Percentiles rank a stretch among this genome's conserved stretches.
These are phyloP conservation scores for Macrosiphum euphorbiae DNA, from an alignment of 2,888 invertebrate genomes.

Conservation along the genomic window DNA sequence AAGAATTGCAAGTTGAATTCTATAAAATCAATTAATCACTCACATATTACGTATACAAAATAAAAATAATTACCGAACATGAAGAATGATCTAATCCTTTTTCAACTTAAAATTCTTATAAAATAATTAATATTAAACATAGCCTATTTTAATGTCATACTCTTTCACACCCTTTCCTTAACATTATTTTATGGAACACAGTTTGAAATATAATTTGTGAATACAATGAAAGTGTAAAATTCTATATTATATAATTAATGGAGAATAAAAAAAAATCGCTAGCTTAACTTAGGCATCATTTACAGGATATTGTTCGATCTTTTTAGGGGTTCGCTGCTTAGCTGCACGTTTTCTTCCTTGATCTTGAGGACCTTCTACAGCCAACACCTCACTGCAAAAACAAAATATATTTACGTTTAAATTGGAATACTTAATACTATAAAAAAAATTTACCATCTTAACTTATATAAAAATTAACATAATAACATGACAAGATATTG, in stretches of 20 bases:
- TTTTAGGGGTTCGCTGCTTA: slow-evolving; percentile 46
- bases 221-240: background rate
- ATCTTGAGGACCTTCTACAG: slow-evolving; percentile 35
- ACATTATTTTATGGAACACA: slow-evolving; percentile 31
- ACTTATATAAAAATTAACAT: background rate
- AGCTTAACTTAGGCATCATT: slow-evolving; percentile 35
- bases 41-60: slow-evolving; percentile 16
- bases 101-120: background rate
- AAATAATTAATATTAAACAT: background rate
- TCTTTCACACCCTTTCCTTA: slow-evolving; percentile 27
- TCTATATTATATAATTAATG: slow-evolving; percentile 13
- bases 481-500: background rate
- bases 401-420: background rate
- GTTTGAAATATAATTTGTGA: slow-evolving; percentile 21
- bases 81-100: background rate
- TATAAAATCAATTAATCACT: background rate
- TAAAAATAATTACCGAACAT: slow-evolving; percentile 10
- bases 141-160: slow-evolving; percentile 24
- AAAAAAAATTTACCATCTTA: background rate
- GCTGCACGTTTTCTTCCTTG: slow-evolving; percentile 52
- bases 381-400: slow-evolving; percentile 50
- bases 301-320: slow-evolving; percentile 44
- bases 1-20: background rate
- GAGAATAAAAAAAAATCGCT: background rate
- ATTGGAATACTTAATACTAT: background rate